Evolutionary conservation across 2,113 vertebrate species (phyloP).

Genomic region (Addax nasomaculatus): DNA sequence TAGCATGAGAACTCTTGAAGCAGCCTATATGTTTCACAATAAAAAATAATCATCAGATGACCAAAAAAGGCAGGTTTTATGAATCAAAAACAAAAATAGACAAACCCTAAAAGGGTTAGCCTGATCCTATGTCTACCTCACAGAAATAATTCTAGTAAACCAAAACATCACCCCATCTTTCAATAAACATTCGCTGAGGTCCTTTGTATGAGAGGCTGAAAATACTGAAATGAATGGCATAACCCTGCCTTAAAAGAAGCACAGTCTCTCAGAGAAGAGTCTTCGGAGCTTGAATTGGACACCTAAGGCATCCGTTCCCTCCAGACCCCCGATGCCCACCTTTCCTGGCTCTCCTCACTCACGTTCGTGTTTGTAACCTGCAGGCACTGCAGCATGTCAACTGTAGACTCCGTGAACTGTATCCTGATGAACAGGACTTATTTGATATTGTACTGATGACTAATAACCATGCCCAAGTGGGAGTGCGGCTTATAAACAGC

Average conservation of each 20-base stretch:
- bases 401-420: constrained; percentile 86
- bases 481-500: constrained; percentile 97
- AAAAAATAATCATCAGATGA: neutral
- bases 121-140: neutral
- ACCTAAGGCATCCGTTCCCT: neutral
- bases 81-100: neutral
- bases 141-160: neutral
- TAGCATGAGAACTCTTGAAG: neutral
- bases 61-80: neutral
- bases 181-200: neutral
- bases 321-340: neutral
- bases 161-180: neutral
- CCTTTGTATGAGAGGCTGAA: neutral
- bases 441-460: constrained; percentile 98
- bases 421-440: constrained; percentile 93
- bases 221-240: neutral
- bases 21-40: neutral
- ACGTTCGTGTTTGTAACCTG: constrained; percentile 23
- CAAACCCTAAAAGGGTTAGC: neutral
- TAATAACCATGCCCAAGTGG: constrained; percentile 97
- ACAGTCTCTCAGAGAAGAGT: neutral
- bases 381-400: constrained; percentile 91
- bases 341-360: neutral
- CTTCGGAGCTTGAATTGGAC: neutral
- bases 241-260: neutral